phyloP scores from a whole-genome alignment of 2,113 vertebrate species.

The Mirza zaza region DNA sequence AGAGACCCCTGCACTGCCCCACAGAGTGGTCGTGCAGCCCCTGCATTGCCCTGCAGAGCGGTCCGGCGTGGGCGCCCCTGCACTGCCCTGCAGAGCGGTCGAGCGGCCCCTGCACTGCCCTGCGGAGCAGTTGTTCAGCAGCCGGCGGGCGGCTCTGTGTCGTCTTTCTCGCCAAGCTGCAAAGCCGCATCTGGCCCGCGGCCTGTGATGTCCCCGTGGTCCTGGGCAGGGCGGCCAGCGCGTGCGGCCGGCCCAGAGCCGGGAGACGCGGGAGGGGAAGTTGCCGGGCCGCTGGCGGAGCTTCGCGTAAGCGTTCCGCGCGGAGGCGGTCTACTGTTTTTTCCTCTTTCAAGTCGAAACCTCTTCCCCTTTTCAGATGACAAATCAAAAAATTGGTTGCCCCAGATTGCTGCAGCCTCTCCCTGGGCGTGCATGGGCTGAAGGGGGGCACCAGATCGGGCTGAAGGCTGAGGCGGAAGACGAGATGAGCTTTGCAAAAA shows the following conservation, averaged over 20 bases:
- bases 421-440: neutral
- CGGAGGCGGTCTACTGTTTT: neutral
- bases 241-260: neutral
- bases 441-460: neutral
- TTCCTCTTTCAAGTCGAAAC: constrained; percentile 58
- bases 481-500: neutral
- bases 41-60: rapidly evolving
- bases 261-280: neutral
- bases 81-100: too few species aligned
- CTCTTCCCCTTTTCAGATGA: constrained; percentile 74
- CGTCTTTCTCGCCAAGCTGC: too few species aligned
- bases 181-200: rapidly evolving
- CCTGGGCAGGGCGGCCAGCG: too few species aligned
- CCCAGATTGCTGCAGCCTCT: constrained; percentile 9
- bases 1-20: rapidly evolving
- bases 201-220: rapidly evolving
- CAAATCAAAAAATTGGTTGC: neutral
- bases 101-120: too few species aligned
- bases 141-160: neutral
- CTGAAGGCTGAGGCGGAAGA: neutral
- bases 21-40: rapidly evolving
- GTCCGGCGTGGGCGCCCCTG: too few species aligned
- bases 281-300: neutral
- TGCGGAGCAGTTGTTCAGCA: rapidly evolving
- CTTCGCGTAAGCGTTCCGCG: neutral